Percentiles rank a stretch among this genome's conserved stretches.
Conservation (phyloP, 2,888 invertebrate species). For the Encarsia formosa region DNA sequence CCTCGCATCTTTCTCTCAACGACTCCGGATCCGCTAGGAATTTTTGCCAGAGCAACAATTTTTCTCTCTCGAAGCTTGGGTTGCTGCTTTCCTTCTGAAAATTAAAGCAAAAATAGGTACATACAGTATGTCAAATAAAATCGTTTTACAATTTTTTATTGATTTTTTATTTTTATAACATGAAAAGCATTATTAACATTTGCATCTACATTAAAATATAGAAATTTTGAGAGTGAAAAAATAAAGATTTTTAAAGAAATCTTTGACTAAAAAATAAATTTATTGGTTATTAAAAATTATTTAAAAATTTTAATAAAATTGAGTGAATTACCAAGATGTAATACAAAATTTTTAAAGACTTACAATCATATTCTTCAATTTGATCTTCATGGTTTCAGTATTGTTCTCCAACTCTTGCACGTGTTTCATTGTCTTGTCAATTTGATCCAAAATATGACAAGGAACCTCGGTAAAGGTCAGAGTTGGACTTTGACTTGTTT, state of each 20-base stretch:
- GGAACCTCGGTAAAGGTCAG: slow-evolving; percentile 36
- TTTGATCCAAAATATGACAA: slow-evolving; percentile 30
- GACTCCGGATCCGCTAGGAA: slow-evolving; percentile 41
- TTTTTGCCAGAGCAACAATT: slow-evolving; percentile 44
- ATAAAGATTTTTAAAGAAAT: too few species aligned
- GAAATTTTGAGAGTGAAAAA: not conserved
- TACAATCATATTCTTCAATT: slow-evolving; percentile 43
- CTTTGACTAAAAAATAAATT: too few species aligned
- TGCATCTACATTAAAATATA: not conserved
- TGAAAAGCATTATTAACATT: slow-evolving; percentile 5
- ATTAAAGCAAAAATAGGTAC: too few species aligned
- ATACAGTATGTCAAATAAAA: too few species aligned
- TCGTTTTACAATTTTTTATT: not conserved
- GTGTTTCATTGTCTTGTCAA: slow-evolving; percentile 30
- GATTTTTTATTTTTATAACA: not conserved
- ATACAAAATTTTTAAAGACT: slow-evolving; percentile 18
- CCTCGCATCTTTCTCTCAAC: slow-evolving; percentile 34
- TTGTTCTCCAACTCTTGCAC: slow-evolving; percentile 34
- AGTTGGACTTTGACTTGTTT: slow-evolving; percentile 37
- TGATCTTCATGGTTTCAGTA: slow-evolving; percentile 36
- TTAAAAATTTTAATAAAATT: too few species aligned
- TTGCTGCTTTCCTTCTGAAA: slow-evolving; percentile 37
- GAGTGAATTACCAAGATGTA: too few species aligned
- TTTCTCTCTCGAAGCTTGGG: slow-evolving; percentile 37
- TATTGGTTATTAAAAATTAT: too few species aligned